A percentile compares a stretch with the other conserved stretches of the same genome.
phyloP scores from a whole-genome alignment of 2,113 vertebrate genomes.

The Xenopus laevis region DNA sequence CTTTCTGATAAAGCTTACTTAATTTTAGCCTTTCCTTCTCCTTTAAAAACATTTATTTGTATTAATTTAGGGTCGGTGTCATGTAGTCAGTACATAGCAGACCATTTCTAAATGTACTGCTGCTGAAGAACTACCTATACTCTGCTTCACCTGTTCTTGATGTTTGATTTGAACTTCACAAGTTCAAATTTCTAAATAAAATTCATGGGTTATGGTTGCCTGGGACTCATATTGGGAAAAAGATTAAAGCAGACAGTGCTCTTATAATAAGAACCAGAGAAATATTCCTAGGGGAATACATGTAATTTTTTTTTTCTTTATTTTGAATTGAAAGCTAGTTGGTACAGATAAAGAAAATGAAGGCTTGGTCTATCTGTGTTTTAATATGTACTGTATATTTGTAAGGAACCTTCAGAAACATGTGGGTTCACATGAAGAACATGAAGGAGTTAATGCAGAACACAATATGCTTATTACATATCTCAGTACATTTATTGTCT shows the following conservation, averaged over 20 bases:
- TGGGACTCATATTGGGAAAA: constrained; percentile 19
- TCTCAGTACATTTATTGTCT: no score
- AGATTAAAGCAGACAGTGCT: constrained; percentile 52
- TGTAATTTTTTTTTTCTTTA: constrained; percentile 52
- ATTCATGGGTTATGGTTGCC: constrained; percentile 40
- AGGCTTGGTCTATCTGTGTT: no score
- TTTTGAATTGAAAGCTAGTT: constrained; percentile 48
- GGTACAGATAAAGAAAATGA: constrained; percentile 53
- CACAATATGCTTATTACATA: background rate
- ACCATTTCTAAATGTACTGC: background rate
- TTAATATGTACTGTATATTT: background rate
- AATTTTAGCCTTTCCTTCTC: no score
- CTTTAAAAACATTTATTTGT: no score
- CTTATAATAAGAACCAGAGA: constrained; percentile 52
- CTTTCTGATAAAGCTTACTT: no score
- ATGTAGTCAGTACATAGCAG: no score
- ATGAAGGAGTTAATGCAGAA: background rate
- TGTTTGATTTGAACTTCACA: no score
- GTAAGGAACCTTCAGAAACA: no score
- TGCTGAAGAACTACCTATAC: constrained; percentile 3
- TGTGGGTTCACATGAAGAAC: no score
- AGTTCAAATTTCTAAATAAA: constrained; percentile 39
- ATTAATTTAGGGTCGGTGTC: no score
- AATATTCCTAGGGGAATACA: constrained; percentile 46
- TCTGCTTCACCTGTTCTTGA: constrained; percentile 25